These are phyloP conservation scores for Bactericera cockerelli DNA, from an alignment of 1,140 invertebrate genomes.

Conservation along the genomic window DNA sequence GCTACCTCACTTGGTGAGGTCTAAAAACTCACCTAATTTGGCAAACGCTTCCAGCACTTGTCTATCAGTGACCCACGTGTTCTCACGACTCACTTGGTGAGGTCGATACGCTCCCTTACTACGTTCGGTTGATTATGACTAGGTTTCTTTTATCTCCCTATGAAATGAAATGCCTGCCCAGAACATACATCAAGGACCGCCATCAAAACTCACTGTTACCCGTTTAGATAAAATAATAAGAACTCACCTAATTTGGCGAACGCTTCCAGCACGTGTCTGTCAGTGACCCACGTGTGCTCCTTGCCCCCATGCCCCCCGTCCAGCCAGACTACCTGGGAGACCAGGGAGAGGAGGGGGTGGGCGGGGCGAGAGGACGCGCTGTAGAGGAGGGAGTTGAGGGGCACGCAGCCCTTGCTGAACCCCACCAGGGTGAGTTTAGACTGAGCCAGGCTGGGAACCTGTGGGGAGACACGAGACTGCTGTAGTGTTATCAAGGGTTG, in stretches of 20 bases:
- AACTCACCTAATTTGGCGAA: conserved; percentile 43
- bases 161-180: no score
- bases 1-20: no score
- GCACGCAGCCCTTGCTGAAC: conserved; percentile 84
- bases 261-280: conserved; percentile 47
- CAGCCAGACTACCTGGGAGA: conserved; percentile 65
- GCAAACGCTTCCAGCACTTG: conserved; percentile 50
- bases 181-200: no score
- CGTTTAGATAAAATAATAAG: no score
- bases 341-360: conserved; percentile 41
- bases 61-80: conserved; percentile 68
- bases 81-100: no score
- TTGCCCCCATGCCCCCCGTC: conserved; percentile 72
- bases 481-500: conserved; percentile 34
- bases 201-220: no score
- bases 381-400: conserved; percentile 75
- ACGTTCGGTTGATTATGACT: no score
- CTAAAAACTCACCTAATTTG: conserved; percentile 41
- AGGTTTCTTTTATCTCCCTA: no score
- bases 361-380: conserved; percentile 60
- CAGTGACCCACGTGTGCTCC: conserved; percentile 71
- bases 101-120: no score
- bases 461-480: background rate
- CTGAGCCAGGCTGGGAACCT: conserved; percentile 14
- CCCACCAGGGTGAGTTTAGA: conserved; percentile 47